Percentiles rank a stretch among this genome's conserved stretches.
These are phyloP conservation scores for Aegithalos caudatus DNA, from an alignment of 2,113 vertebrate species.

Conservation along the genomic window DNA sequence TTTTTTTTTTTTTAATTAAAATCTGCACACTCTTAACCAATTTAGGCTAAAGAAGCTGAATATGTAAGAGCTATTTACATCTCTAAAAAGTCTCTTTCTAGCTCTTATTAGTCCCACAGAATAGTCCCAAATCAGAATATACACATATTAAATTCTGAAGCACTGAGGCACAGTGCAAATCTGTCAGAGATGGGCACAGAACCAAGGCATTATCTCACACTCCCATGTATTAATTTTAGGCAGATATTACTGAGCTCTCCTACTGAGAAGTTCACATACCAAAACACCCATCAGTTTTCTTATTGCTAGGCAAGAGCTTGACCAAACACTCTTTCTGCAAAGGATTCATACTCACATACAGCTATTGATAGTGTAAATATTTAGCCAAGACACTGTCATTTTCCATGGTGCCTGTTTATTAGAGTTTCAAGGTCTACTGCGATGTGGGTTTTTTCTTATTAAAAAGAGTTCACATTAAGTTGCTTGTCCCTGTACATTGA, in stretches of 20 bases:
- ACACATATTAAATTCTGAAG: not conserved
- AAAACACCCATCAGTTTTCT: slow-evolving; percentile 11
- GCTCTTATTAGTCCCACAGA: not conserved
- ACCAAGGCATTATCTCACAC: not conserved
- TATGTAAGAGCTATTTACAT: not conserved
- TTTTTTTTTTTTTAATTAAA: not conserved
- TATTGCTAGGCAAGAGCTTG: slow-evolving; percentile 19
- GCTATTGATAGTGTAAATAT: slow-evolving; percentile 33
- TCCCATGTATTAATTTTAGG: not conserved
- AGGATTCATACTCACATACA: not conserved
- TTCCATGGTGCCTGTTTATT: not conserved
- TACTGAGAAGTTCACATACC: not conserved
- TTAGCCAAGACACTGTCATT: slow-evolving; percentile 6
- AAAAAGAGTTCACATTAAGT: slow-evolving; percentile 14
- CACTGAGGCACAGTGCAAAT: not conserved
- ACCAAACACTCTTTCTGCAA: slow-evolving; percentile 17
- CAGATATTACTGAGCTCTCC: not conserved
- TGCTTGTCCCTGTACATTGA: slow-evolving; percentile 36
- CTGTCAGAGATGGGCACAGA: not conserved
- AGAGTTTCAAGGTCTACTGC: not conserved
- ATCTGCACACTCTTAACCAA: not conserved
- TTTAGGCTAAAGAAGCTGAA: not conserved
- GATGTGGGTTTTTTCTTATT: not conserved
- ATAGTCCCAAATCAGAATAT: not conserved
- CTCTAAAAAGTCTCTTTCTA: not conserved